Conservation (phyloP, 2,888 invertebrate species). For the Anorthoa munda region DNA sequence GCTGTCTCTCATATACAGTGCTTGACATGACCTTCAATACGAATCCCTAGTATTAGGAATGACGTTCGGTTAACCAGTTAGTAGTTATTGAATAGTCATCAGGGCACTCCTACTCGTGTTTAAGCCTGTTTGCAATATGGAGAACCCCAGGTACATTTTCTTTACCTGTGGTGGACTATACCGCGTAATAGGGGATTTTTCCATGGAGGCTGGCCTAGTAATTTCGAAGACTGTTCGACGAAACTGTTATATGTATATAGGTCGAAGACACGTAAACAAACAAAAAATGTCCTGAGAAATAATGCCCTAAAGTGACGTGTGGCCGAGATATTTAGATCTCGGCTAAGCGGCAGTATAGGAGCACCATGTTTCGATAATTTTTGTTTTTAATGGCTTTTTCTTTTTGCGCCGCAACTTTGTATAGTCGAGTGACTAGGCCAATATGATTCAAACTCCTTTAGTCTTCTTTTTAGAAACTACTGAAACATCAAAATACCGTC, state of each 20-base stretch:
- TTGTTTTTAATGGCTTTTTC: no score
- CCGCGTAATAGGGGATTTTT: not conserved
- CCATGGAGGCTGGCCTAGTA: not conserved
- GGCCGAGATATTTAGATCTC: no score
- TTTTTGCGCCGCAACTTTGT: no score
- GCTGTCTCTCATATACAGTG: not conserved
- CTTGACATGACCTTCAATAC: not conserved
- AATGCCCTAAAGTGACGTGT: no score
- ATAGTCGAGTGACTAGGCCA: no score
- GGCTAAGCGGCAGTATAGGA: no score
- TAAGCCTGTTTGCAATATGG: not conserved
- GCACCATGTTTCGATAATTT: no score
- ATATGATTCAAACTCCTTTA: no score
- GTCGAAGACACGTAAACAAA: not conserved
- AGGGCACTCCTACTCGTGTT: not conserved
- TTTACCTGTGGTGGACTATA: not conserved
- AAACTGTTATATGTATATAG: not conserved
- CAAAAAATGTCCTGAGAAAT: no score
- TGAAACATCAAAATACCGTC: no score
- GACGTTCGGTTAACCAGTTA: not conserved
- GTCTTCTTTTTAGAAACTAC: no score
- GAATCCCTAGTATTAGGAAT: not conserved
- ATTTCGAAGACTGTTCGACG: not conserved
- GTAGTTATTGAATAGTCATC: not conserved
- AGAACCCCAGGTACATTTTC: not conserved